Conservation (phyloP, 2,888 invertebrate species). For the Hemaris fuciformis region DNA sequence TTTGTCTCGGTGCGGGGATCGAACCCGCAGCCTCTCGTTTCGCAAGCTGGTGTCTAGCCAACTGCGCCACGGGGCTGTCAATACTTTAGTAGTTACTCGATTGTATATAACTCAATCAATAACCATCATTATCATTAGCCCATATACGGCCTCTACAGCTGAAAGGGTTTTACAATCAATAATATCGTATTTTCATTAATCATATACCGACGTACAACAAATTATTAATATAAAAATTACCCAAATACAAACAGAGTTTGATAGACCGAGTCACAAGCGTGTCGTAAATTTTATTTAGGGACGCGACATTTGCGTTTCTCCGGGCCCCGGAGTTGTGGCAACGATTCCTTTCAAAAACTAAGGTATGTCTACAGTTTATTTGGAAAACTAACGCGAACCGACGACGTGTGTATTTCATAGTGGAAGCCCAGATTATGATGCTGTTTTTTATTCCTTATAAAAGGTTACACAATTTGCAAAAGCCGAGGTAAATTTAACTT, state of each 20-base stretch:
- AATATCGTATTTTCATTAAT: too few species aligned
- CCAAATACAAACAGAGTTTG: neutral
- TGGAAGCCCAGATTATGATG: conserved; percentile 71
- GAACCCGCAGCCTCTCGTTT: too few species aligned
- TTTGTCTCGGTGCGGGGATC: too few species aligned
- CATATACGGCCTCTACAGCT: too few species aligned
- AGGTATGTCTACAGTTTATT: conserved; percentile 52
- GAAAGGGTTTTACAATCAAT: too few species aligned
- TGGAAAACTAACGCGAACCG: conserved; percentile 71
- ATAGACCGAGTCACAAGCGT: neutral
- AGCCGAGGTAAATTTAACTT: conserved; percentile 27
- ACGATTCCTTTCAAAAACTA: conserved; percentile 8
- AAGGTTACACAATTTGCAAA: neutral
- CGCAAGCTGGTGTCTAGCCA: too few species aligned
- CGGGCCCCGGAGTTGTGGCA: conserved; percentile 1
- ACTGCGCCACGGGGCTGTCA: too few species aligned
- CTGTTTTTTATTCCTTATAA: conserved; percentile 21
- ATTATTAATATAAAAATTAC: neutral
- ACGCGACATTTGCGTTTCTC: conserved; percentile 21
- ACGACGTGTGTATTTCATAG: conserved; percentile 64
- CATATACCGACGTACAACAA: too few species aligned
- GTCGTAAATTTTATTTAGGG: conserved; percentile 5
- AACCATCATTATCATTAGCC: too few species aligned
- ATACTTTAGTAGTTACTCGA: too few species aligned
- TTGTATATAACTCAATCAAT: too few species aligned